Conservation (phyloP, 2,113 vertebrate genomes). For the Strix aluco region DNA sequence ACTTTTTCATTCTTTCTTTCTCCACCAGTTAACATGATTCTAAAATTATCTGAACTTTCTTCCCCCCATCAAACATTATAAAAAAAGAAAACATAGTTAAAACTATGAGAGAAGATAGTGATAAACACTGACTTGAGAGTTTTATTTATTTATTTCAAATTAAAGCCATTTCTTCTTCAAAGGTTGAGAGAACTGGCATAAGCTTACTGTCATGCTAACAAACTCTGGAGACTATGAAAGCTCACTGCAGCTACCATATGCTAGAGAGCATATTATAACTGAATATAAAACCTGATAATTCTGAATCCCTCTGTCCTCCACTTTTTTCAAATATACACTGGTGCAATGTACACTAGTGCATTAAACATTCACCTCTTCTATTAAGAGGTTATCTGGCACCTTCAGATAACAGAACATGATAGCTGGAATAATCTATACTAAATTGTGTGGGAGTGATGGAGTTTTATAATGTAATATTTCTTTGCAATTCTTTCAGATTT, state of each 20-base stretch:
- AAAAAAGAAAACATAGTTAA: neutral
- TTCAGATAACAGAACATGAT: neutral
- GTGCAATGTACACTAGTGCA: neutral
- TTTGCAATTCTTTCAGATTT: neutral
- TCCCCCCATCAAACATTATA: neutral
- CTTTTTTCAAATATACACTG: neutral
- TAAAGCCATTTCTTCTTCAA: slow-evolving; percentile 12
- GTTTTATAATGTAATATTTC: neutral
- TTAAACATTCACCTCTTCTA: neutral
- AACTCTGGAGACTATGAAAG: slow-evolving; percentile 30
- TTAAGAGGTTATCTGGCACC: neutral
- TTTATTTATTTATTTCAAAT: slow-evolving; percentile 28
- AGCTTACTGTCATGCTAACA: slow-evolving; percentile 10
- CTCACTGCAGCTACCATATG: neutral
- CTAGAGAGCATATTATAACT: neutral
- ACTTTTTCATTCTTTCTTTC: neutral
- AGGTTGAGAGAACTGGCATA: slow-evolving; percentile 10
- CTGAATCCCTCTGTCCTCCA: neutral
- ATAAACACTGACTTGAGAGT: neutral
- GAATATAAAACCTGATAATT: neutral
- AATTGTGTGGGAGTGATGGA: neutral
- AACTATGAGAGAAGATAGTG: neutral
- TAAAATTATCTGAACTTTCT: neutral
- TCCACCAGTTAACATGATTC: neutral
- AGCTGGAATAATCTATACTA: neutral